A percentile compares a stretch with the other conserved stretches of the same genome.
Evolutionary conservation across 2,113 vertebrate species (phyloP).

Genomic region (Polypterus bichir): DNA sequence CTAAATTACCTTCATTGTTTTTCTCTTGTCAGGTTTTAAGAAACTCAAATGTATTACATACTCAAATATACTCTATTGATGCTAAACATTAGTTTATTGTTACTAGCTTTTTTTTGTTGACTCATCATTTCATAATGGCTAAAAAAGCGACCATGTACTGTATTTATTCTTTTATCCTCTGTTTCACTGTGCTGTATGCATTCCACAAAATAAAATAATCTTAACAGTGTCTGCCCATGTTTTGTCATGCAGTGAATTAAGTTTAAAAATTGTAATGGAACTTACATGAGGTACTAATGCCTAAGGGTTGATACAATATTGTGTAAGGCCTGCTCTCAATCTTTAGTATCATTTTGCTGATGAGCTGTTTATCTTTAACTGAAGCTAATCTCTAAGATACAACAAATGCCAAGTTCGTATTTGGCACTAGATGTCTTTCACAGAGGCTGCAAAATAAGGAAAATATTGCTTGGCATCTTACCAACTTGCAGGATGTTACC

Average conservation of each 20-base stretch:
- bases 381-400: neutral
- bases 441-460: constrained; percentile 1
- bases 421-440: constrained; percentile 2
- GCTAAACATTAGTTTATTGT: too few relatives aligned
- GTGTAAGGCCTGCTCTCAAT: neutral
- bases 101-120: too few relatives aligned
- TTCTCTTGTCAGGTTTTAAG: too few relatives aligned
- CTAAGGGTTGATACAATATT: neutral
- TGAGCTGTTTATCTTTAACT: neutral
- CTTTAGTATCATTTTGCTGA: neutral
- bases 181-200: too few relatives aligned
- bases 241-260: neutral
- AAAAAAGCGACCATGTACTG: too few relatives aligned
- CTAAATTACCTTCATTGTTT: too few relatives aligned
- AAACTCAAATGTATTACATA: too few relatives aligned
- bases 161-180: too few relatives aligned
- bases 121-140: too few relatives aligned
- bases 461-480: constrained; percentile 1
- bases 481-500: neutral
- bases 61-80: too few relatives aligned
- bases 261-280: neutral
- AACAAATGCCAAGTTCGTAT: neutral
- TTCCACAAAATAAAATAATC: too few relatives aligned
- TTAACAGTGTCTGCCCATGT: too few relatives aligned
- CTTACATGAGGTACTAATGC: neutral